Evolutionary conservation across 30 jellyfish, hydroid and myxozoan genomes (phyloP).

Genomic region (Cassiopea xamachana): DNA sequence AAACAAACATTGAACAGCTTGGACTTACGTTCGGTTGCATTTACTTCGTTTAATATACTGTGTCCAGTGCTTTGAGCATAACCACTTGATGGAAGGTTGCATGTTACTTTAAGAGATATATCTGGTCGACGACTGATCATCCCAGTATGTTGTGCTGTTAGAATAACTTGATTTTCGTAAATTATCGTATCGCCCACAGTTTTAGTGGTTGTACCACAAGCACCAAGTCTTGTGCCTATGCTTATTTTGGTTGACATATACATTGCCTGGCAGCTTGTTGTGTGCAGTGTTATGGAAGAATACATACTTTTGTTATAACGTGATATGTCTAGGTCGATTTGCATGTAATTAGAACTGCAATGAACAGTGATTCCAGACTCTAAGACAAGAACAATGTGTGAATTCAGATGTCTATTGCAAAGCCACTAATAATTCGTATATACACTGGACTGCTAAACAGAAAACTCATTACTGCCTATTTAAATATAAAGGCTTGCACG

Average conservation of each 20-base stretch:
- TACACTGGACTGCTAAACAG: too few relatives aligned
- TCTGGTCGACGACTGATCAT: slow-evolving; percentile 13
- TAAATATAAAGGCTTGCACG: too few relatives aligned
- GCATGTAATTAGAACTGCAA: slow-evolving; percentile 55
- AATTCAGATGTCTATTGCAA: too few relatives aligned
- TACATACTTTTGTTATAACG: slow-evolving; percentile 11
- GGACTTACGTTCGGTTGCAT: slow-evolving; percentile 66
- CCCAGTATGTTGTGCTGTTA: slow-evolving; percentile 12
- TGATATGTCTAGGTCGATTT: slow-evolving; percentile 32
- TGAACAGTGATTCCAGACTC: slow-evolving; percentile 24
- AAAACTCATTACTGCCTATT: too few relatives aligned
- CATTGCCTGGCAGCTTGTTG: slow-evolving; percentile 19
- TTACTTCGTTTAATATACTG: slow-evolving; percentile 20
- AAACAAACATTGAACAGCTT: neutral
- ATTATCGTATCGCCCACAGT: neutral
- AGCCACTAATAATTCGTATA: too few relatives aligned
- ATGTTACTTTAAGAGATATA: slow-evolving; percentile 9
- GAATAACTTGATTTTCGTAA: slow-evolving; percentile 32
- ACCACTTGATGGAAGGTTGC: slow-evolving; percentile 14
- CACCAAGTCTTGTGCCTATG: slow-evolving; percentile 45
- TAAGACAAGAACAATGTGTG: neutral
- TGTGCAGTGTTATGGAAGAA: slow-evolving; percentile 21
- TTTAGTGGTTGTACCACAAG: slow-evolving; percentile 43
- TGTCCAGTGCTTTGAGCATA: slow-evolving; percentile 3
- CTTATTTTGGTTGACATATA: neutral